Base-by-base conservation (phyloP, 2,888 invertebrate species). In the Drosophila suboccidentalis region DNA sequence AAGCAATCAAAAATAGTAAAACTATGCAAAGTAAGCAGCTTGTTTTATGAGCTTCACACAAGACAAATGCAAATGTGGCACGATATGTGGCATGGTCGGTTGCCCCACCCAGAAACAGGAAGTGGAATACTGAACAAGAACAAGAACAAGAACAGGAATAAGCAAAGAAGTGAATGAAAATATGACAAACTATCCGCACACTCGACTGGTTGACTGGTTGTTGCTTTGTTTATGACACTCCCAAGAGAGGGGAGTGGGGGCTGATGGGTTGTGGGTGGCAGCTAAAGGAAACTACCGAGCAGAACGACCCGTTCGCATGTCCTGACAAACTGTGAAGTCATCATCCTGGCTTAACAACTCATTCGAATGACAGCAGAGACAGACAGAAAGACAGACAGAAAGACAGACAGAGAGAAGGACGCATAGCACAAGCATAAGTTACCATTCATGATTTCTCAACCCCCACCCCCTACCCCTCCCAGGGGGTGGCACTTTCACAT, bases 341-440 rank as follows among this genome's bases (percentile, higher is more conserved):
- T 87, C 90, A 87, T 86, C 90, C 90, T 82, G 82, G 90, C 86
- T 86, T 86, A 86, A 80, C 90, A 89, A 89, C 88, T 86, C 86
- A 89, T 87, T 86, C 89, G 82, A 78, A 64, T 70, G 80, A 89
- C 78, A 72, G 75, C 50, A 64, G 63, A 63, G 59, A 67, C 60
- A 58, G 62, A 57, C 49, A 63, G 36, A 63, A 5, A 71, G 41
- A 54, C 58, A 36, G n/a, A 39, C 19, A 1, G 26, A 26, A 0
- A 51, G 17, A 38, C 46, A 38, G 32, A 32, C 36, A 34, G 32
- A 53, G n/a, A 32, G 55, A 46, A 58, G 46, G 11, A 43, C 43
- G 44, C 39, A 44, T n/a, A 44, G 72, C 54, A 63, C 47, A 65
- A 86, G 82, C 83, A 84, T 84, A 84, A 84, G 84, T 84, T 84